These are phyloP conservation scores for Leucosticte australis DNA, from an alignment of 2,113 vertebrate species.

Conservation along the genomic window DNA sequence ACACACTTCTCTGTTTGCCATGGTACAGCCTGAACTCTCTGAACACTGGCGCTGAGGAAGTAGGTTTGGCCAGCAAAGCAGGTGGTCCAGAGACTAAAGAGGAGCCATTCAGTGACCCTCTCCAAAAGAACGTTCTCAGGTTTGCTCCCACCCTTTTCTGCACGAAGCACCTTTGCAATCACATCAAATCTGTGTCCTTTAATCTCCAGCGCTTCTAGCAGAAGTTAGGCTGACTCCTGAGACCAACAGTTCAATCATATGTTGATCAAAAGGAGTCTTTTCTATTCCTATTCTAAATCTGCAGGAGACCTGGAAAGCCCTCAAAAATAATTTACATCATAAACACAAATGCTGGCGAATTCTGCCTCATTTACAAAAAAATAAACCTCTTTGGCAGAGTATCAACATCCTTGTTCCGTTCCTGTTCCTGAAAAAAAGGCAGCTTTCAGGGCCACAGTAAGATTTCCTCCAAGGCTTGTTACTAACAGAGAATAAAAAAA, in stretches of 20 bases:
- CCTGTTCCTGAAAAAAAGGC: conserved; percentile 33
- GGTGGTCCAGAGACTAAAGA: conserved; percentile 69
- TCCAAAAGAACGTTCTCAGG: conserved; percentile 31
- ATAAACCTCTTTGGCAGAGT: conserved; percentile 35
- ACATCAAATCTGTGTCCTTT: not conserved
- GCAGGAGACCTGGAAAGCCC: conserved; percentile 28
- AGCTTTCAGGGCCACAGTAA: conserved; percentile 36
- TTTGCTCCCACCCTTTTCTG: not conserved
- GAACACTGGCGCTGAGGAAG: conserved; percentile 65
- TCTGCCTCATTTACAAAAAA: conserved; percentile 49
- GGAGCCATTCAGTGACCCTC: conserved; percentile 5
- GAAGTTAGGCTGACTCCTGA: not conserved
- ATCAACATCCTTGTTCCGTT: conserved; percentile 33
- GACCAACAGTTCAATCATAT: not conserved
- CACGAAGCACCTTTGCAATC: not conserved
- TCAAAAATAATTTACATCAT: conserved; percentile 49
- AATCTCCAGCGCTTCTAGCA: not conserved
- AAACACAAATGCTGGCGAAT: conserved; percentile 50
- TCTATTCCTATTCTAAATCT: not conserved
- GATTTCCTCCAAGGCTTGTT: conserved; percentile 32
- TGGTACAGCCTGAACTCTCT: conserved; percentile 67
- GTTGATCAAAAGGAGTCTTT: conserved; percentile 12
- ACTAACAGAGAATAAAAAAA: conserved; percentile 22
- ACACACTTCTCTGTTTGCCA: conserved; percentile 50
- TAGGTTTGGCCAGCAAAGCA: conserved; percentile 69